phyloP scores from a whole-genome alignment of 1,140 invertebrate genomes.

The Meteorus sp. region DNA sequence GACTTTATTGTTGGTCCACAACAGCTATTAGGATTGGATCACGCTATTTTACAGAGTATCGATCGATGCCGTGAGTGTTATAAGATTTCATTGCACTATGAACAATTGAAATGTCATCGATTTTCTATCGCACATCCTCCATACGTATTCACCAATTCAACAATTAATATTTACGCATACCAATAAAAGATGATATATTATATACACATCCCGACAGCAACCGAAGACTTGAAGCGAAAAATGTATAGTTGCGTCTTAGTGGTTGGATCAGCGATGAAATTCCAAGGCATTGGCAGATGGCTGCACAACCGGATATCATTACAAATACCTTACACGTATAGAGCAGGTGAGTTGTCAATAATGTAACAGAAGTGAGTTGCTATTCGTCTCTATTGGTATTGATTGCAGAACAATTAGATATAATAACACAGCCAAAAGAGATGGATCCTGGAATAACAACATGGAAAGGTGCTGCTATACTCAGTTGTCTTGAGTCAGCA shows the following conservation, averaged over 20 bases:
- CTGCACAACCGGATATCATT: conserved; percentile 83
- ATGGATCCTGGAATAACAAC: conserved; percentile 85
- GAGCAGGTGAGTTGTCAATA: conserved; percentile 63
- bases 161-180: background rate
- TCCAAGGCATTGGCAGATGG: conserved; percentile 85
- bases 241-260: conserved; percentile 94
- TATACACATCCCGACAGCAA: conserved; percentile 51
- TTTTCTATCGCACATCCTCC: too few relatives aligned
- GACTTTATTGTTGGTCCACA: conserved; percentile 72
- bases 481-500: conserved; percentile 89
- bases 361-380: conserved; percentile 16
- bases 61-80: conserved; percentile 77
- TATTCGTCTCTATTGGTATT: conserved; percentile 7
- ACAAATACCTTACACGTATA: conserved; percentile 78
- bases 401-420: conserved; percentile 73
- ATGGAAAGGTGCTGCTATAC: conserved; percentile 93
- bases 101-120: too few relatives aligned
- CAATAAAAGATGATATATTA: background rate
- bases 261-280: conserved; percentile 88
- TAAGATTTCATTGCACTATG: too few relatives aligned
- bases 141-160: too few relatives aligned
- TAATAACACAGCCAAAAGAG: conserved; percentile 83
- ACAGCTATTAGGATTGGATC: conserved; percentile 84
- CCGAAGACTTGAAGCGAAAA: conserved; percentile 88
- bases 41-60: conserved; percentile 89